Evolutionary conservation across 2,113 vertebrate genomes (phyloP).

Genomic region (Chionis minor): DNA sequence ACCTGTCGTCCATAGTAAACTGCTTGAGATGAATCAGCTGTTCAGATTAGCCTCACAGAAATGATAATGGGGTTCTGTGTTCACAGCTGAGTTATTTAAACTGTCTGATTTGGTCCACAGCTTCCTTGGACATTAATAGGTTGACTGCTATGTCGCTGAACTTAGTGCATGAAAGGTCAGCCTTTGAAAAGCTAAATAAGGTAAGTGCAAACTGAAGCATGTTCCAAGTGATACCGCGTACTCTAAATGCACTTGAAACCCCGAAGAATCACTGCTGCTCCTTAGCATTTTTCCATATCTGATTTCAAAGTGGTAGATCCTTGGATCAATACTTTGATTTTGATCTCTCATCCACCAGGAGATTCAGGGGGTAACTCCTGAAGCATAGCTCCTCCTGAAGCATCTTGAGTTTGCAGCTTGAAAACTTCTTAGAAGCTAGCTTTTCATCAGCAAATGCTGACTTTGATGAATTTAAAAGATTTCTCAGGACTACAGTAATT

Average conservation of each 20-base stretch:
- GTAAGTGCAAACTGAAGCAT: background rate
- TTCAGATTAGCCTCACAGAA: constrained; percentile 28
- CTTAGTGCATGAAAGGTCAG: background rate
- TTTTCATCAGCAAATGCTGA: background rate
- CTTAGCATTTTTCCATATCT: background rate
- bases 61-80: constrained; percentile 1
- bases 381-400: background rate
- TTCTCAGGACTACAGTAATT: background rate
- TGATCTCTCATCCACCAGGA: background rate
- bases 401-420: background rate
- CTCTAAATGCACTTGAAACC: background rate
- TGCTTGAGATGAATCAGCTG: constrained; percentile 30
- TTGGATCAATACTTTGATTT: background rate
- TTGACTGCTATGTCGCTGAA: background rate
- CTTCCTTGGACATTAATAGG: background rate
- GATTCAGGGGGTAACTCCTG: background rate
- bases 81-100: constrained; percentile 43
- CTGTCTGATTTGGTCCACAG: background rate
- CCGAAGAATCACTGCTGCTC: background rate
- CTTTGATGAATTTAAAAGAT: background rate
- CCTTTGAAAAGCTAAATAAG: constrained; percentile 26
- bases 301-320: background rate
- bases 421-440: background rate
- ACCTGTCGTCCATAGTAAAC: constrained; percentile 9
- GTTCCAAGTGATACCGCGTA: background rate